These are phyloP conservation scores for Crenuchus spilurus DNA, from an alignment of 2,797 vertebrate species.

Conservation along the genomic window DNA sequence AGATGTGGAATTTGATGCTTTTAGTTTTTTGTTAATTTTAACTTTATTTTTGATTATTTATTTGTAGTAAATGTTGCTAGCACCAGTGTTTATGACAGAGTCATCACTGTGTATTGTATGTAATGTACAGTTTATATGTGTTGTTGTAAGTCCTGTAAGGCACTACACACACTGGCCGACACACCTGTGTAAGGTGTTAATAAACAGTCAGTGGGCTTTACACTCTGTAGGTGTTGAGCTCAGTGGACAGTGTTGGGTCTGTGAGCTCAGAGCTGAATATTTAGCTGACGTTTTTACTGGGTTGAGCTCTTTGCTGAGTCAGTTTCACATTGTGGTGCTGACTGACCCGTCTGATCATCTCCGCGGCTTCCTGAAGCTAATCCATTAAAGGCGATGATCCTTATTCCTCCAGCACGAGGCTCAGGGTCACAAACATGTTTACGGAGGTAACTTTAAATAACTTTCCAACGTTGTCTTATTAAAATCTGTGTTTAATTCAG, in stretches of 20 bases:
- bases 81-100: too few species aligned
- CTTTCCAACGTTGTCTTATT: conserved; percentile 58
- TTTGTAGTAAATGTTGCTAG: too few species aligned
- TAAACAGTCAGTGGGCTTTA: too few species aligned
- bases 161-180: too few species aligned
- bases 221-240: neutral
- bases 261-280: conserved; percentile 6
- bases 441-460: conserved; percentile 46
- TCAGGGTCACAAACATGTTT: conserved; percentile 38
- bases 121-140: too few species aligned
- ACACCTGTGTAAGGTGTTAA: too few species aligned
- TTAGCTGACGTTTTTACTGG: conserved; percentile 1
- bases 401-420: conserved; percentile 14
- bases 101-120: too few species aligned
- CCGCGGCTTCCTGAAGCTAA: conserved; percentile 3
- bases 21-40: too few species aligned
- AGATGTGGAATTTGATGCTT: neutral
- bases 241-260: neutral
- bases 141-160: too few species aligned
- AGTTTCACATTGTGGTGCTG: neutral
- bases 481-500: conserved; percentile 60
- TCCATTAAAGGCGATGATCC: conserved; percentile 31
- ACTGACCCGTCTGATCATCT: conserved; percentile 32
- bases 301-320: conserved; percentile 3
- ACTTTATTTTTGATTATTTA: too few species aligned